Conservation (phyloP, 2,888 invertebrate genomes). For the Spisula subtruncata region DNA sequence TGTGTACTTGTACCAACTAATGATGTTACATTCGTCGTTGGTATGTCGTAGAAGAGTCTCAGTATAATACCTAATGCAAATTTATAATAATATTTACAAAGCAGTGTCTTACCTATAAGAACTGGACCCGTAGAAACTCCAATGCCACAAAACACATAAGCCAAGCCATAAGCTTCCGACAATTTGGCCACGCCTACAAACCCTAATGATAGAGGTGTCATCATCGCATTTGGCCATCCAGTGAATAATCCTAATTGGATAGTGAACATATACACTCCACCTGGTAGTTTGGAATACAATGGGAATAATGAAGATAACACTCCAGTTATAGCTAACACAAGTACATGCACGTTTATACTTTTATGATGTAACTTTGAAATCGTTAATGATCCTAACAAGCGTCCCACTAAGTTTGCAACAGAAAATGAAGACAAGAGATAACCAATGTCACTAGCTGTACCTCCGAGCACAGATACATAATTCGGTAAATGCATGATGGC, state of each 20-base stretch:
- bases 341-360: conserved; percentile 48
- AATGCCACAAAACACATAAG: conserved; percentile 67
- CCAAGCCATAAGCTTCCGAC: conserved; percentile 68
- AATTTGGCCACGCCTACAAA: conserved; percentile 66
- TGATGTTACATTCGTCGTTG: no score
- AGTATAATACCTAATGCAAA: no score
- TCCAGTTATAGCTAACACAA: conserved; percentile 47
- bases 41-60: no score
- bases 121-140: conserved; percentile 69
- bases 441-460: conserved; percentile 47
- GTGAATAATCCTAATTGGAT: conserved; percentile 65
- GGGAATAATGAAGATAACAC: conserved; percentile 58
- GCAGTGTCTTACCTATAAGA: conserved; percentile 61
- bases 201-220: conserved; percentile 66
- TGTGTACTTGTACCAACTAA: no score
- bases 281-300: conserved; percentile 47
- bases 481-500: conserved; percentile 66
- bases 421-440: conserved; percentile 63
- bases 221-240: conserved; percentile 67
- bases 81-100: no score
- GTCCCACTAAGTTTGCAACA: conserved; percentile 58
- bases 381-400: conserved; percentile 54
- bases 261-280: conserved; percentile 56
- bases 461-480: conserved; percentile 57
- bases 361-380: conserved; percentile 47